Evolutionary conservation across 1,140 invertebrate species (phyloP), one percentile per base, ranked within the genome.

Genomic region (Spodoptera litura): DNA sequence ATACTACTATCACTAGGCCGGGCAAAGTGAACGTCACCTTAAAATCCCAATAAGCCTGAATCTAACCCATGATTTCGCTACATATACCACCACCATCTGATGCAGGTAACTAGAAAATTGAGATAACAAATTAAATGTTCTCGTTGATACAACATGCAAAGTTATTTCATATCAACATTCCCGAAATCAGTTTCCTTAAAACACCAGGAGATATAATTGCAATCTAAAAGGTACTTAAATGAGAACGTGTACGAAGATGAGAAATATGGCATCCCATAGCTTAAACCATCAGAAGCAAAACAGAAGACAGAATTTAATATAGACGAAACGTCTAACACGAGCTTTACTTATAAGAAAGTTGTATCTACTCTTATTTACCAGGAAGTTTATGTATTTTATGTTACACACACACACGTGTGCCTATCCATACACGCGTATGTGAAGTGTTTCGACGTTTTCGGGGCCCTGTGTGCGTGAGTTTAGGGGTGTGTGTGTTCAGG

Each of bases 281-380:
- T 84, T 88, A 86, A 87, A 86, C 87, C 73, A 38, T 52, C 49
- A 84, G 85, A 85, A 84, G 87, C 85, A 85, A 87, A 74, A 68
- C 84, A 84, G 81, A 91, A 93, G 87, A 90, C 86, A 89, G 89
- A 94, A 94, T 94, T 94, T 93, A 94, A 94, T 94, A 94, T 91
- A 89, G 85, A 84, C 86, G 83, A 84, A 89, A 85, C 86, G 82
- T 88, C 81, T 84, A 83, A 82, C 85, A 86, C 80, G 86, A 83
- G 84, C 83, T 83, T 82, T 83, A 83, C 81, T 88, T 88, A 89
- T 91, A 91, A 93, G 90, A 91, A 93, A 91, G 87, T 92, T 90
- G 89, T 88, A 87, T 90, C 89, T 89, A 81, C 83, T 85, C 86
- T 91, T 93, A 93, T 93, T 93, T 93, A 93, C 91, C 91, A 89